Evolutionary conservation across 1,140 invertebrate genomes (phyloP).

Genomic region (Cryptotermes secundus): DNA sequence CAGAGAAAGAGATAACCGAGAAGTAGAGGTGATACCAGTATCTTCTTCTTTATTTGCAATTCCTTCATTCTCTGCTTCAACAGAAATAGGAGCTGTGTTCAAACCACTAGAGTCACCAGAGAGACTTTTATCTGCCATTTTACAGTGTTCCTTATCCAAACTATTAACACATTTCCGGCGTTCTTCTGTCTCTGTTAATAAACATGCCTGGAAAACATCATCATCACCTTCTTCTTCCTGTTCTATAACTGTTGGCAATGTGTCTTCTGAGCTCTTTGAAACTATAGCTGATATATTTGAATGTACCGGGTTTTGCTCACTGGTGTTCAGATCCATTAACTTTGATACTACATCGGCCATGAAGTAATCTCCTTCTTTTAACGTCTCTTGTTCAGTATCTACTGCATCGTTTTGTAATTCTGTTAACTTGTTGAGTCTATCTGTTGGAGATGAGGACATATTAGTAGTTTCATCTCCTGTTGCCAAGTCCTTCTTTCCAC

Average conservation of each 20-base stretch:
- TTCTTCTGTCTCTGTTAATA: not conserved
- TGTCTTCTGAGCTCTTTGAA: not conserved
- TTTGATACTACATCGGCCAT: not conserved
- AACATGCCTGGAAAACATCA: not conserved
- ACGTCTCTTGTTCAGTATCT: not conserved
- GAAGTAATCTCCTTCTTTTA: not conserved
- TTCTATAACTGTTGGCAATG: not conserved
- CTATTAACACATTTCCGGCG: too few relatives aligned
- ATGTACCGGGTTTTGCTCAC: not conserved
- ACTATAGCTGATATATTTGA: not conserved
- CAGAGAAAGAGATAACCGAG: not conserved
- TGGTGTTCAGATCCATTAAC: not conserved
- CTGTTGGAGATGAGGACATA: constrained; percentile 25
- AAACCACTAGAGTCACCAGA: not conserved
- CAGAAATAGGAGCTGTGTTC: not conserved
- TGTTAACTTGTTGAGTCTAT: constrained; percentile 30
- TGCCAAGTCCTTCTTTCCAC: constrained; percentile 51
- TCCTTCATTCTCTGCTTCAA: not conserved
- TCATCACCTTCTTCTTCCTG: constrained; percentile 12
- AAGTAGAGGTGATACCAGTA: not conserved
- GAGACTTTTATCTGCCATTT: not conserved
- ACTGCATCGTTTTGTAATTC: not conserved
- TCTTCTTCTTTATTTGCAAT: not conserved
- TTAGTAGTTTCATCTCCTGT: not conserved
- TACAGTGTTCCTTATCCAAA: not conserved